Base-by-base conservation (phyloP, 2,797 vertebrate genomes). In the Crenuchus spilurus region DNA sequence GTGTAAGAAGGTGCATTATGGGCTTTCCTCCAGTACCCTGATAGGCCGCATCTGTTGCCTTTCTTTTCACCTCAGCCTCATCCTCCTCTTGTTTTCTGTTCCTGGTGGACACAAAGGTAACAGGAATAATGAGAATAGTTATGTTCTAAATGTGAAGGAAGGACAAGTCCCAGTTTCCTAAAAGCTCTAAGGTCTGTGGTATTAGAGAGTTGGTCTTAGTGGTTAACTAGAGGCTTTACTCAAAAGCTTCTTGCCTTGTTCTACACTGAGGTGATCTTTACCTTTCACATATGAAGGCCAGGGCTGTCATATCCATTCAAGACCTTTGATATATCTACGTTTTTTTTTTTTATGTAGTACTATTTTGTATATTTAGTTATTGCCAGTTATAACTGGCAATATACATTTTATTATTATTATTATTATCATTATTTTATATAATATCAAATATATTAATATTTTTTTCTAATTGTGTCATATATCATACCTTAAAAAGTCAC, bases 11-110 rank as follows among this genome's bases (percentile, higher is more conserved):
- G 54, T 35, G 54, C 1, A 7, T 20, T 31, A 11, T 33, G 35
- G 33, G 26, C 26, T 66, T 30, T 48, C 26, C 14, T 55, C 35
- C 54, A 63, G 86, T 94, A 98, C 97, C 96, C 85, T 96, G 95
- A 91, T 95, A 98, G 71, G 96, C 95, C 85, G 94, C 92, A 84
- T 96, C 95, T 69, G 95, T 96, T 84, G 91, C 94, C 85, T 95
- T 98, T 86, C 94, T 94, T 84, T 95, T 98, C 81, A 94, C 83
- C 80, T 98, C 95, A 54, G 94, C 94, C 70, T 96, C 96, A 61
- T 97, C 95, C 58, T 97, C 95, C 52, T 97, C 95, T 83, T 91
- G 84, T 87, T 95, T 98, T 89, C 94, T 96, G 90, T 95, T 97
- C 90, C 97, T 99, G 80, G 8, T 74, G 67, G 77, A 88, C 49